These are phyloP conservation scores for Rapana venosa DNA, from an alignment of 2,888 invertebrate species.

Conservation along the genomic window DNA sequence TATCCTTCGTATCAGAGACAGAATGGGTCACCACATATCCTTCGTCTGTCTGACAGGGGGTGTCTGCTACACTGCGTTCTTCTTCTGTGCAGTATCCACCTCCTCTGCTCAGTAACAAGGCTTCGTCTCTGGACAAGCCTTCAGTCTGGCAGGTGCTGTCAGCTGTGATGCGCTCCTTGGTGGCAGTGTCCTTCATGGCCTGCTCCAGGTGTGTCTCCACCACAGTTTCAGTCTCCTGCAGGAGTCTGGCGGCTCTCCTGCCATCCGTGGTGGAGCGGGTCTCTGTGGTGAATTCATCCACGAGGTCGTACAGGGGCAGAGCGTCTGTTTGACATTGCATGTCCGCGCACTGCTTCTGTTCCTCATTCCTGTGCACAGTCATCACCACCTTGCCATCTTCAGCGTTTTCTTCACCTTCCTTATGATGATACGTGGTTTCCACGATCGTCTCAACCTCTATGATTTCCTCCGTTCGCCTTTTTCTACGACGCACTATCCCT, in stretches of 20 bases:
- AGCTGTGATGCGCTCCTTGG: neutral
- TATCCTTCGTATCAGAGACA: neutral
- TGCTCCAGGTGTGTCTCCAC: neutral
- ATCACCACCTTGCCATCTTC: neutral
- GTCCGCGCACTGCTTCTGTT: neutral
- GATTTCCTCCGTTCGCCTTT: neutral
- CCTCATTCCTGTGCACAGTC: neutral
- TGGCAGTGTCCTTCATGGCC: neutral
- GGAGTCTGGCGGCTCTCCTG: neutral
- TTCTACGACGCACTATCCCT: neutral
- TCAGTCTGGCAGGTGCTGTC: conserved; percentile 1
- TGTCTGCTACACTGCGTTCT: neutral
- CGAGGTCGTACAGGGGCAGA: neutral
- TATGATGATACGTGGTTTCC: neutral
- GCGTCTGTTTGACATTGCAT: neutral
- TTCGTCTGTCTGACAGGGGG: conserved; percentile 24
- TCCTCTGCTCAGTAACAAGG: neutral
- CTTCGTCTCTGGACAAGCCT: neutral
- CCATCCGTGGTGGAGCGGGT: neutral
- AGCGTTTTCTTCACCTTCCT: neutral
- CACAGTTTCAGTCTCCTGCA: neutral
- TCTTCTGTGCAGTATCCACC: neutral
- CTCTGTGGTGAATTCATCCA: neutral
- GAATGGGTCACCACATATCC: neutral
- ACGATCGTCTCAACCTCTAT: neutral